phyloP scores from a whole-genome alignment of 1,140 invertebrate genomes.

The Heliconius himera region DNA sequence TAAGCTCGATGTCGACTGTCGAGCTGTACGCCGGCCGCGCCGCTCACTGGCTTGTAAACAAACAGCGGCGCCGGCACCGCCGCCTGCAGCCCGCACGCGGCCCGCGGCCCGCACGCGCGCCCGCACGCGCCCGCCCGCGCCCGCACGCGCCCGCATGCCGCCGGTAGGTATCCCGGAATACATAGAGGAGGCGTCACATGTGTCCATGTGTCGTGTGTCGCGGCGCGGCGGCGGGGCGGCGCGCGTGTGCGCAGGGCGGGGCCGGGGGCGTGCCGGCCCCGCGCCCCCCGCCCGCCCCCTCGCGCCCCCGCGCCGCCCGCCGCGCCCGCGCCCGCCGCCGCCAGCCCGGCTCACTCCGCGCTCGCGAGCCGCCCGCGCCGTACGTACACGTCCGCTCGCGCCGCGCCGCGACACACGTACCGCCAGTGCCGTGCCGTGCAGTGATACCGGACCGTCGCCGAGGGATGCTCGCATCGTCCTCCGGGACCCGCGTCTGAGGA shows the following conservation, averaged over 20 bases:
- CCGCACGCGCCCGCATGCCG: background rate
- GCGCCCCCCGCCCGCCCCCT: conserved; percentile 50
- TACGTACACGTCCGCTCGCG: conserved; percentile 42
- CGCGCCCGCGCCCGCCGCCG: conserved; percentile 51
- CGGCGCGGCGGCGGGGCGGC: conserved; percentile 52
- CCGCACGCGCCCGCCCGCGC: background rate
- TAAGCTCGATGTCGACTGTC: conserved; percentile 20
- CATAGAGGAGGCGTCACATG: conserved; percentile 72
- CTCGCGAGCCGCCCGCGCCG: conserved; percentile 55
- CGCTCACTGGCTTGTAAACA: background rate
- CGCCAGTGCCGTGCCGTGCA: conserved; percentile 51
- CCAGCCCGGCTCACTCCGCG: conserved; percentile 59
- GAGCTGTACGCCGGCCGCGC: conserved; percentile 11
- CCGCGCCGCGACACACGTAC: background rate
- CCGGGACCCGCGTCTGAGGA: conserved; percentile 66
- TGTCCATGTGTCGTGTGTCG: conserved; percentile 58
- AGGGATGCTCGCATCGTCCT: conserved; percentile 62
- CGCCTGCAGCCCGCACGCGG: background rate
- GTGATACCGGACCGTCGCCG: conserved; percentile 59
- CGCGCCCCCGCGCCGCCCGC: conserved; percentile 54
- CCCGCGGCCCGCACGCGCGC: background rate
- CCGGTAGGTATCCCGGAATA: conserved; percentile 66
- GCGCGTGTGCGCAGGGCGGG: conserved; percentile 60
- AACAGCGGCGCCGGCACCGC: background rate
- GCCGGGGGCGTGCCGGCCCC: conserved; percentile 59